phyloP scores from a whole-genome alignment of 2,797 vertebrate genomes.

The Premnoplex brunnescens region DNA sequence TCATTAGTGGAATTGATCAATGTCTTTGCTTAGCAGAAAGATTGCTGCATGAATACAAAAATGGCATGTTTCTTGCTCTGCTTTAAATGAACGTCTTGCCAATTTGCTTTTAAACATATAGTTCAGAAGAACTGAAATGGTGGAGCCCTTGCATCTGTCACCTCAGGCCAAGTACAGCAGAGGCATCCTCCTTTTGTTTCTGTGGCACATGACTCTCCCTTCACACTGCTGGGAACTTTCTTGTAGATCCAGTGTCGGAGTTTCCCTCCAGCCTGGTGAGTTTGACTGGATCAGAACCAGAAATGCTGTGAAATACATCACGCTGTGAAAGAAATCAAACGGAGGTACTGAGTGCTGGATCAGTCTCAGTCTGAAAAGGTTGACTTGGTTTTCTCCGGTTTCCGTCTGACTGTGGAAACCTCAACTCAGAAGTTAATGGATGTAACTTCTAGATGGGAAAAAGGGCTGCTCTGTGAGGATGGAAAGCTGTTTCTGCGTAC shows the following conservation, averaged over 20 bases:
- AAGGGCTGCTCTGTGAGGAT: neutral
- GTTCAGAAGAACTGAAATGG: constrained; percentile 24
- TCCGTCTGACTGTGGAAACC: neutral
- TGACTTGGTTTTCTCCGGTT: neutral
- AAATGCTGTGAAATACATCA: neutral
- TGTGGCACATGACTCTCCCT: neutral
- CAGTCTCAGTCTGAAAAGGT: neutral
- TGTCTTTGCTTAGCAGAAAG: neutral
- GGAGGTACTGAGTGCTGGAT: neutral
- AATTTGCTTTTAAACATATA: constrained; percentile 42
- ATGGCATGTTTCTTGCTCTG: neutral
- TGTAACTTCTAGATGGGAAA: neutral
- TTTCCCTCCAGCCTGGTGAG: neutral
- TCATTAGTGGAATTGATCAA: neutral
- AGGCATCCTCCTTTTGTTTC: neutral
- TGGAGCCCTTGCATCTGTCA: neutral
- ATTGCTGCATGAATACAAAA: neutral
- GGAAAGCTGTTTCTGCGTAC: neutral
- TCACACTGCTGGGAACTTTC: fast-evolving
- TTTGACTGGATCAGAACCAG: constrained; percentile 9
- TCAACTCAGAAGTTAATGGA: neutral
- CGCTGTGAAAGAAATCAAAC: neutral
- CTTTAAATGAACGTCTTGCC: neutral
- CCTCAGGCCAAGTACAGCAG: neutral
- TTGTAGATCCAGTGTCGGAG: neutral